Conservation (phyloP, 2,888 invertebrate species). For the Bombylius discolor region DNA sequence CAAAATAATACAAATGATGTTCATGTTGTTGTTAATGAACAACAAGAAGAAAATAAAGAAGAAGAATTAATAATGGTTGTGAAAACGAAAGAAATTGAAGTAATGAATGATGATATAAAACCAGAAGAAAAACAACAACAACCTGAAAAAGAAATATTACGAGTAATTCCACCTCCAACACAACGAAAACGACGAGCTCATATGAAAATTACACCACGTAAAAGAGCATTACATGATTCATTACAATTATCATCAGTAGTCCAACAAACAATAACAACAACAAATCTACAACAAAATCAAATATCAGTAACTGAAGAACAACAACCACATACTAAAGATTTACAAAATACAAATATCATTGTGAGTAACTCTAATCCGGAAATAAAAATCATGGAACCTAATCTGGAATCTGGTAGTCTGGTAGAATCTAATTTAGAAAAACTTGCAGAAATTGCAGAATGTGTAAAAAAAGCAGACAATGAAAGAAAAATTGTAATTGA, state of each 20-base stretch:
- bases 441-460: too few relatives aligned
- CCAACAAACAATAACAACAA: not conserved
- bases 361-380: too few relatives aligned
- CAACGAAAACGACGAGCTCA: conserved; percentile 17
- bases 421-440: too few relatives aligned
- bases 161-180: not conserved
- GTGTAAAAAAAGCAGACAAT: too few relatives aligned
- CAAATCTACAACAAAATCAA: not conserved
- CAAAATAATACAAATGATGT: not conserved
- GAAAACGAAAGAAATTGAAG: too few relatives aligned
- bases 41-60: not conserved
- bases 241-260: not conserved
- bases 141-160: not conserved
- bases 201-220: conserved; percentile 22
- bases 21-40: not conserved
- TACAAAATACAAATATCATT: too few relatives aligned
- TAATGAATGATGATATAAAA: too few relatives aligned
- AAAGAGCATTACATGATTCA: conserved; percentile 11
- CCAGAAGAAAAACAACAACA: not conserved
- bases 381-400: too few relatives aligned
- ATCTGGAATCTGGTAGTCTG: too few relatives aligned
- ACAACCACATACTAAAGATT: too few relatives aligned
- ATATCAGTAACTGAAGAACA: not conserved
- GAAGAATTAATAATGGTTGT: too few relatives aligned
- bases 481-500: too few relatives aligned